Base-by-base conservation (phyloP, 2,797 vertebrate species). In the Petrocephalus sullivani region DNA sequence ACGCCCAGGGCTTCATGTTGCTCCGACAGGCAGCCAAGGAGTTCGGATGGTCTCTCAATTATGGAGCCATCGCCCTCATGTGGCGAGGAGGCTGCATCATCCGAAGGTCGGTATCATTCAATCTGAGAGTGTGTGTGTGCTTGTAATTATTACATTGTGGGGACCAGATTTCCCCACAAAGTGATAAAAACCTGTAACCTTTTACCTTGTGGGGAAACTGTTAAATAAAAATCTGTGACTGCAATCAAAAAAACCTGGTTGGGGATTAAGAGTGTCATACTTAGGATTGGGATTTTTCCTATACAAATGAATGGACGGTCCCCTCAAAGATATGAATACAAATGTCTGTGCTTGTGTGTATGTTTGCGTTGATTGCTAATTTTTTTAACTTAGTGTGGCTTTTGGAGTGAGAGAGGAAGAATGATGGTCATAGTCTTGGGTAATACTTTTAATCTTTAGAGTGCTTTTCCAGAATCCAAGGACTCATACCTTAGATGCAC, bases 21-120 rank as follows among this genome's bases (percentile, higher is more conserved):
- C 95, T 99, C 86, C 94, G 96, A 33, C 97, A 99, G 93, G 98
- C 98, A 0, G 98, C 98, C 89, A 95, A 95, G 12, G 98, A 99
- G 88, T 99, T 98, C 46, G 94, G 94, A 92, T 99, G 98, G 98
- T 95, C 95, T 0, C 96, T 99, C 75, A 99, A 99, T 94, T 99
- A 99, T 0, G 98, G 98, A 0, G 98, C 92, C n/a, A 99, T 99
- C 8, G 98, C 98, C 14, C 94, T 99, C 88, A 99, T 99, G 98
- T 99, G 98, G 98, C 94, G 98, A 90, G 98, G 98, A 54, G 98
- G 98, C 92, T 99, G 98, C 94, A 99, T 99, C 92, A 99, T 99
- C 92, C 94, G 98, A 83, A 99, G 98, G 98, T 99, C 85, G 91
- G 90, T 12, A 49, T 19, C 28, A 49, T 54, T 61, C 16, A 37